Percentiles rank a stretch among this genome's conserved stretches.
Conservation (phyloP, 2,797 vertebrate genomes). For the Chrysolophus pictus region DNA sequence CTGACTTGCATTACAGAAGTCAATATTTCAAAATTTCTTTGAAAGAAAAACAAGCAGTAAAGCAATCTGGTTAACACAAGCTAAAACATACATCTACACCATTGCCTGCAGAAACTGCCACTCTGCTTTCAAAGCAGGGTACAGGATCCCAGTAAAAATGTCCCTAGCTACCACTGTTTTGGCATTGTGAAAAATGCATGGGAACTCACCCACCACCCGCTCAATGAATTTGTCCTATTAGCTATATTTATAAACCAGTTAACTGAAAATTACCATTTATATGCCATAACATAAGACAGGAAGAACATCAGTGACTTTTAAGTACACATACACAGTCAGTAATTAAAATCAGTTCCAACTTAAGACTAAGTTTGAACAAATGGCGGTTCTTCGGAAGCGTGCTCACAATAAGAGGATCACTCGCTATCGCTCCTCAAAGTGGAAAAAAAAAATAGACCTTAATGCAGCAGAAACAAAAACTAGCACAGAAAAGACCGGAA, state of each 20-base stretch:
- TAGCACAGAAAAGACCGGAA: constrained; percentile 7
- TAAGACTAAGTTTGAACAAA: not conserved
- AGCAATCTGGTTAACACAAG: not conserved
- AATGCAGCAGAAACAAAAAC: constrained; percentile 16
- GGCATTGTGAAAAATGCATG: not conserved
- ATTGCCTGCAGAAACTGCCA: not conserved
- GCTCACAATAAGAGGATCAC: constrained; percentile 15
- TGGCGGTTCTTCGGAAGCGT: not conserved
- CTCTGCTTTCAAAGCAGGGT: not conserved
- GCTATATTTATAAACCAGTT: not conserved
- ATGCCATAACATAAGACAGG: not conserved
- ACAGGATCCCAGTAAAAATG: not conserved
- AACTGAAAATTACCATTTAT: not conserved
- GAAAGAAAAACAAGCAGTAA: not conserved
- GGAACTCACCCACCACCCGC: not conserved
- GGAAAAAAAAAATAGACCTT: not conserved
- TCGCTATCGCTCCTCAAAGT: not conserved
- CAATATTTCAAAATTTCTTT: not conserved
- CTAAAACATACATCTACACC: not conserved
- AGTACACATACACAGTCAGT: not conserved
- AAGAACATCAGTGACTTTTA: not conserved
- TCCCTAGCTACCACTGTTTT: not conserved
- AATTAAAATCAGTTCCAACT: constrained; percentile 42
- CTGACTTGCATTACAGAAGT: not conserved
- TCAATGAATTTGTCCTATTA: not conserved